A percentile compares a stretch with the other conserved stretches of the same genome.
Evolutionary conservation across 1,140 invertebrate species (phyloP).

Genomic region (Druon quercuslanigerum): DNA sequence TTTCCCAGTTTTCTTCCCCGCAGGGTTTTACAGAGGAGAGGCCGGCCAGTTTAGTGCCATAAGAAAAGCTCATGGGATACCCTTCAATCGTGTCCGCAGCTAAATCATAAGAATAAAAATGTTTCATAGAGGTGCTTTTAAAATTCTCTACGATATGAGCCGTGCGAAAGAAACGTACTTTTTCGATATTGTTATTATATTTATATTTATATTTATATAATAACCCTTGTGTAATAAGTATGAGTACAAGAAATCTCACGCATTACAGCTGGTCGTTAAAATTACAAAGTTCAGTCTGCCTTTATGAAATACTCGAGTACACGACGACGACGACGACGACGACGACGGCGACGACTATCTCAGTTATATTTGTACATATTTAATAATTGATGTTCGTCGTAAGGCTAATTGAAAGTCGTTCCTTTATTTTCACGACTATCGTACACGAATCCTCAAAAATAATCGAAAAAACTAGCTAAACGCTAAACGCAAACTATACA

Average conservation of each 20-base stretch:
- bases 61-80: slow-evolving; percentile 31
- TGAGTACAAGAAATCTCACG: slow-evolving; percentile 31
- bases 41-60: slow-evolving; percentile 18
- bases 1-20: slow-evolving; percentile 17
- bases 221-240: slow-evolving; percentile 25
- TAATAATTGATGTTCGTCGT: slow-evolving; percentile 30
- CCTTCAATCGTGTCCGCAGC: slow-evolving; percentile 16
- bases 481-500: slow-evolving; percentile 28
- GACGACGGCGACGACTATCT: slow-evolving; percentile 1
- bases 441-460: slow-evolving; percentile 18
- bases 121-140: slow-evolving; percentile 21
- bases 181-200: slow-evolving; percentile 21
- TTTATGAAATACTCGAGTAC: slow-evolving; percentile 28
- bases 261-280: slow-evolving; percentile 27
- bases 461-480: neutral
- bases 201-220: neutral
- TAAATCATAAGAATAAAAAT: slow-evolving; percentile 28
- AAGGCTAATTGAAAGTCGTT: slow-evolving; percentile 29
- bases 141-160: slow-evolving; percentile 28
- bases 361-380: slow-evolving; percentile 30
- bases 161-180: slow-evolving; percentile 30
- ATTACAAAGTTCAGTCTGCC: slow-evolving; percentile 31
- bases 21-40: slow-evolving; percentile 5
- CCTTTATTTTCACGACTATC: neutral
- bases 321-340: neutral